Percentiles rank a stretch among this genome's conserved stretches.
phyloP scores from a whole-genome alignment of 2,797 vertebrate species.

The Hybognathus amarus region DNA sequence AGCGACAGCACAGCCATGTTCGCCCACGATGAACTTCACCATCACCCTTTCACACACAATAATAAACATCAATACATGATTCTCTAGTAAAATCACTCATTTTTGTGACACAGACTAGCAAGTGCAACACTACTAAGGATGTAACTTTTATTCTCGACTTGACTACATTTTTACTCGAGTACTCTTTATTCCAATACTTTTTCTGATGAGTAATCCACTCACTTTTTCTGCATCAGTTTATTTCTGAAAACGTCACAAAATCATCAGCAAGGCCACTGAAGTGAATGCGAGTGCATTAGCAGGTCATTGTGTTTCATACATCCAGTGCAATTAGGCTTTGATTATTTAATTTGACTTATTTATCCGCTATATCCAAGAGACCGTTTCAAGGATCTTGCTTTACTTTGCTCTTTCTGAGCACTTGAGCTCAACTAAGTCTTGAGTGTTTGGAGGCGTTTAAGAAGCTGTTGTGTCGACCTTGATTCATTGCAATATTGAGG shows the following conservation, averaged over 20 bases:
- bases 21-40: constrained; percentile 95
- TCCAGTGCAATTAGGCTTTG: too few species aligned
- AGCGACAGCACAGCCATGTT: constrained; percentile 83
- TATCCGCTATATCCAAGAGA: background rate
- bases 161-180: too few species aligned
- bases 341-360: background rate
- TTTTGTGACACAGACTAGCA: background rate
- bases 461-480: background rate
- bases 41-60: constrained; percentile 82
- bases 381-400: background rate
- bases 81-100: background rate
- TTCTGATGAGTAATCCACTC: too few species aligned
- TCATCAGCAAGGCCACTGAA: too few species aligned
- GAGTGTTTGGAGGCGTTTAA: background rate
- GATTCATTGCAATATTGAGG: background rate
- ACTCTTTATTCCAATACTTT: too few species aligned
- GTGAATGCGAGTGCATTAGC: too few species aligned
- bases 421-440: background rate
- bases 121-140: background rate
- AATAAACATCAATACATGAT: constrained; percentile 1
- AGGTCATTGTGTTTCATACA: too few species aligned
- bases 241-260: too few species aligned
- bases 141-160: background rate
- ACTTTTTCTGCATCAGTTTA: too few species aligned
- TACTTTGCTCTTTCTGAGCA: background rate